Evolutionary conservation across 2,888 invertebrate genomes (phyloP).

Genomic region (Willowsia nigromaculata): DNA sequence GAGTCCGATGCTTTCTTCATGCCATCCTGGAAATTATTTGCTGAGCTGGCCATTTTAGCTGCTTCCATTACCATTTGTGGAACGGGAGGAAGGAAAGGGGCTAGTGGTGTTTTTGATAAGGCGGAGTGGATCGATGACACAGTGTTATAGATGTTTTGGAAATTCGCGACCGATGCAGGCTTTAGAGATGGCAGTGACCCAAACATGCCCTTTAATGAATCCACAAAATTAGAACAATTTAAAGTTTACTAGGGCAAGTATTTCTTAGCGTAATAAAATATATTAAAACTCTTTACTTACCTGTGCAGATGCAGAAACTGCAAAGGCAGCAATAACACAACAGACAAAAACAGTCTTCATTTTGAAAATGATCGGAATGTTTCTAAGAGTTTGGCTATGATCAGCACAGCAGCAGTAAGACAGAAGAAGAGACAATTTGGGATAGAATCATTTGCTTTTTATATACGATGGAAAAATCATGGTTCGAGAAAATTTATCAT

Average conservation of each 20-base stretch:
- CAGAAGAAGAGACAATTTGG: too few relatives aligned
- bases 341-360: conserved; percentile 1
- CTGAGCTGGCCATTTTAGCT: neutral
- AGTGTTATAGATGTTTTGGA: neutral
- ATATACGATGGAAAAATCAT: too few relatives aligned
- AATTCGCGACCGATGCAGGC: neutral
- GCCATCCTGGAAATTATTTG: neutral
- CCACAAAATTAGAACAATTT: too few relatives aligned
- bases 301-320: neutral
- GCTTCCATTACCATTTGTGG: conserved; percentile 15
- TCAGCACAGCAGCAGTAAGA: too few relatives aligned
- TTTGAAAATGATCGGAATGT: neutral
- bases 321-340: neutral
- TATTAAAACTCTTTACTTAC: neutral
- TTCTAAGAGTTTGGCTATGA: too few relatives aligned
- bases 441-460: too few relatives aligned
- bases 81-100: conserved; percentile 46
- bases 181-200: neutral
- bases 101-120: conserved; percentile 46
- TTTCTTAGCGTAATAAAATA: too few relatives aligned
- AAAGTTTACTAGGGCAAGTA: too few relatives aligned
- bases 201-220: too few relatives aligned
- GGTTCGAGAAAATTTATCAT: too few relatives aligned
- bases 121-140: too few relatives aligned
- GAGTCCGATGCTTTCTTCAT: neutral